phyloP scores from a whole-genome alignment of 2,113 vertebrate genomes.

The Chroicocephalus ridibundus region DNA sequence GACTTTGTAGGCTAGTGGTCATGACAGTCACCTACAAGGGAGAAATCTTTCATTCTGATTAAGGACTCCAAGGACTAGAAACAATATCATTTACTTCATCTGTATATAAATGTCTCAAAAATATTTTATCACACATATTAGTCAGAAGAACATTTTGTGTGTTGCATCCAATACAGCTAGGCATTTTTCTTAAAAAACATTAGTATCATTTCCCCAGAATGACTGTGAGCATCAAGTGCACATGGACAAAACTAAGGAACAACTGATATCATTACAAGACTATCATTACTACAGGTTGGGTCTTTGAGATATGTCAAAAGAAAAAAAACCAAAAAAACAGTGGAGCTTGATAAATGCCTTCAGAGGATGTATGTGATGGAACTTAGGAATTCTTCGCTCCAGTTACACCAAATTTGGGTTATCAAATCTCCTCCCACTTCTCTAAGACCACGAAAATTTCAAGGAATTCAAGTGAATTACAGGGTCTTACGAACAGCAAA shows the following conservation, averaged over 20 bases:
- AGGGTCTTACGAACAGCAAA: not conserved
- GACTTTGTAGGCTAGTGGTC: not conserved
- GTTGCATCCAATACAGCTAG: not conserved
- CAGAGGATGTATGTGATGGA: not conserved
- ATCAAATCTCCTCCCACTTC: not conserved
- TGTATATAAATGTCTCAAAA: not conserved
- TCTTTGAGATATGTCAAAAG: not conserved
- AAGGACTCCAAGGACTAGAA: not conserved
- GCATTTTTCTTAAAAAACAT: not conserved
- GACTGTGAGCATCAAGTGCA: not conserved
- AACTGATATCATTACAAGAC: not conserved
- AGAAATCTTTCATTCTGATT: not conserved
- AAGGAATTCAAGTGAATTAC: not conserved
- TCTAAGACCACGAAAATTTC: not conserved
- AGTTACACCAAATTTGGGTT: not conserved
- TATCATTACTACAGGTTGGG: not conserved
- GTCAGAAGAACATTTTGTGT: not conserved
- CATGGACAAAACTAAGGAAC: not conserved
- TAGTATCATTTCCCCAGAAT: not conserved
- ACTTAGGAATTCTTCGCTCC: not conserved
- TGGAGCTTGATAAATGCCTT: not conserved
- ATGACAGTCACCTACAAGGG: not conserved
- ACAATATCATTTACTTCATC: not conserved
- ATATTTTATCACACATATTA: not conserved
- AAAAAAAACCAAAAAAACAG: not conserved